Evolutionary conservation across 2,113 vertebrate genomes (phyloP), one percentile per base, ranked within the genome.

Genomic region (Spizaetus ornatus): DNA sequence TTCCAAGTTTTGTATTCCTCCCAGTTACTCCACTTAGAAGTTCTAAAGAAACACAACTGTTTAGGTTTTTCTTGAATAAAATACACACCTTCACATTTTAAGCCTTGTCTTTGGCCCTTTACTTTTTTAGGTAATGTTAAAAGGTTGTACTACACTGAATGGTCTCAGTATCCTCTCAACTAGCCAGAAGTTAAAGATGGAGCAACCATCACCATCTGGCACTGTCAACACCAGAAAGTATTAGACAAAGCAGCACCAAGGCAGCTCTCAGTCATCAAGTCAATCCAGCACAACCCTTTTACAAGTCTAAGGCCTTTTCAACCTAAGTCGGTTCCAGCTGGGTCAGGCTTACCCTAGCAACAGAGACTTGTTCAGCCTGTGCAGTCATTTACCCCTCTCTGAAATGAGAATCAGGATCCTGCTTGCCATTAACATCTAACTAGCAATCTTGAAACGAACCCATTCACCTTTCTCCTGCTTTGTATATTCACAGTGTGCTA

Each of bases 261-360:
- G 50, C 88, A 91, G 65, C 55, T 82, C 61, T 59, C 61, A 93
- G 78, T 69, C 93, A 74, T 15, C 0, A 0, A 82, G n/a, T 34
- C 81, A 93, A 29, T 4, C 58, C 71, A 65, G 89, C 71, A 89
- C 53, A 86, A 36, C 42, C 58, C 58, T 73, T 83, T 36, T 11
- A 4, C 71, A 91, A 81, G 53, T 55, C 31, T 18, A 27, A 65
- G 31, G 53, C 45, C 71, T 77, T 71, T 88, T 77, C 83, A 76
- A 61, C 58, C 48, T 20, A 13, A 72, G 29, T 29, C 74, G 66
- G 47, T n/a, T 62, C 79, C 70, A 86, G 86, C 86, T 80, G 32
- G 85, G 91, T 76, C 93, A 88, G 76, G 86, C 53, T 88, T 84
- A 9, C 85, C 91, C 82, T 48, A 40, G 58, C 76, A 88, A 81